Conservation (phyloP, 2,113 vertebrate genomes). For the Promerops cafer region DNA sequence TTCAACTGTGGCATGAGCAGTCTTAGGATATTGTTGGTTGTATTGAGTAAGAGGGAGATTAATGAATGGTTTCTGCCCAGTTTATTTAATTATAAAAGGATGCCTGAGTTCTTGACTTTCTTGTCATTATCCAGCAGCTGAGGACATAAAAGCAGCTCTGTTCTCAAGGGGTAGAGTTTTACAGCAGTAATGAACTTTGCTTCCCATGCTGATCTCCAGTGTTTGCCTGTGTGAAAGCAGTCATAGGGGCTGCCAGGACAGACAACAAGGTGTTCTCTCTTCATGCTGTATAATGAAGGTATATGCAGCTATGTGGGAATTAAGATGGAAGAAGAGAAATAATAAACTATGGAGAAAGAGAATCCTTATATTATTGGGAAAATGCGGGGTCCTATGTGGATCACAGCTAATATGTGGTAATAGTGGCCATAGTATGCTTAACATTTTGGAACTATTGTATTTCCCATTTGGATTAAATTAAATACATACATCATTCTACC, state of each 20-base stretch:
- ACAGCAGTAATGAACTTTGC: background rate
- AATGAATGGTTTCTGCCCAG: background rate
- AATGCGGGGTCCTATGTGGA: background rate
- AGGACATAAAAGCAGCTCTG: background rate
- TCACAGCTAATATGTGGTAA: slow-evolving; percentile 39
- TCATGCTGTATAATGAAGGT: background rate
- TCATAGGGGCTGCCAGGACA: background rate
- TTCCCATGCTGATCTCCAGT: background rate
- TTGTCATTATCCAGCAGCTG: background rate
- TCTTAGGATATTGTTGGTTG: background rate
- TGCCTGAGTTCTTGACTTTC: background rate
- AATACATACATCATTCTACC: slow-evolving; percentile 72
- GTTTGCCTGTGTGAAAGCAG: background rate
- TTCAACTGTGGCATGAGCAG: background rate
- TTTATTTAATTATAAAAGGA: background rate
- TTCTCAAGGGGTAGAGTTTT: background rate
- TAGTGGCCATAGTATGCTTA: slow-evolving; percentile 32
- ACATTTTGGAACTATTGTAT: slow-evolving; percentile 49
- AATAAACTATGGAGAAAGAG: slow-evolving; percentile 29
- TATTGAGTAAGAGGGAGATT: background rate
- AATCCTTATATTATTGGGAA: background rate
- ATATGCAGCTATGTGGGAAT: background rate
- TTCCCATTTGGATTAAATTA: slow-evolving; percentile 70
- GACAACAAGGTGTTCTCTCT: background rate
- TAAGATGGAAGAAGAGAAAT: background rate